Evolutionary conservation across 2,797 vertebrate genomes (phyloP).

Genomic region (Borostomias antarcticus): DNA sequence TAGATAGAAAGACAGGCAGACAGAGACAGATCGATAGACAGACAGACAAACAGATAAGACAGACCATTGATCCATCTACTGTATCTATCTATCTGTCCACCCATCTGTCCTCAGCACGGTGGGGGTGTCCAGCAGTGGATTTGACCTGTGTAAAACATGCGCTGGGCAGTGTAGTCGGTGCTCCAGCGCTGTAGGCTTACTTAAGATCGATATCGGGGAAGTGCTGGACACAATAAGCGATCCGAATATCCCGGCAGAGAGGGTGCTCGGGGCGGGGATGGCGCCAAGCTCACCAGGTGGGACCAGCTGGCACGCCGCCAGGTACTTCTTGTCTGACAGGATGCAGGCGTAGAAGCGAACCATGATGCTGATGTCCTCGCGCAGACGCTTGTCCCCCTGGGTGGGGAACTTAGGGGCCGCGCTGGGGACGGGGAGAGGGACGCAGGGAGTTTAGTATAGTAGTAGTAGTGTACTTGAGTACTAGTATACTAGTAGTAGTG

Average conservation of each 20-base stretch:
- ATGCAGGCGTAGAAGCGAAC: constrained; percentile 97
- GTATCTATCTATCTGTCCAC: background rate
- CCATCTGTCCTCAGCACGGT: background rate
- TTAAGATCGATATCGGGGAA: constrained; percentile 81
- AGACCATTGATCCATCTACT: background rate
- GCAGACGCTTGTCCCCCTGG: constrained; percentile 90
- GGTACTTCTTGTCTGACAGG: constrained; percentile 98
- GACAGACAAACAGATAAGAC: background rate
- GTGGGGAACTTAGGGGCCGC: constrained; percentile 92
- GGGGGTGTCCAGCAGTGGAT: constrained; percentile 54
- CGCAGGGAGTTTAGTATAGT: background rate
- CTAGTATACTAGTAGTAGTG: background rate
- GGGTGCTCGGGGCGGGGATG: constrained; percentile 76
- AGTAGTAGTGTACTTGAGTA: background rate
- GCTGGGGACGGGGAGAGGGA: constrained; percentile 61
- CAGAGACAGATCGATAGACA: background rate
- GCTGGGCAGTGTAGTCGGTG: constrained; percentile 58
- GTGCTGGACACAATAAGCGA: constrained; percentile 86
- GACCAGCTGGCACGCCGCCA: constrained; percentile 91
- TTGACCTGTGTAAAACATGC: constrained; percentile 68
- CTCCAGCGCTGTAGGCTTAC: constrained; percentile 75
- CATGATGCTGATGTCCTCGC: constrained; percentile 94
- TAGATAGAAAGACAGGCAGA: background rate
- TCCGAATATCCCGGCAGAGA: constrained; percentile 83
- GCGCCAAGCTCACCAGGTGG: constrained; percentile 89